These are phyloP conservation scores for Ctenodactylus gundi DNA, from an alignment of 2,113 vertebrate genomes.

Conservation along the genomic window DNA sequence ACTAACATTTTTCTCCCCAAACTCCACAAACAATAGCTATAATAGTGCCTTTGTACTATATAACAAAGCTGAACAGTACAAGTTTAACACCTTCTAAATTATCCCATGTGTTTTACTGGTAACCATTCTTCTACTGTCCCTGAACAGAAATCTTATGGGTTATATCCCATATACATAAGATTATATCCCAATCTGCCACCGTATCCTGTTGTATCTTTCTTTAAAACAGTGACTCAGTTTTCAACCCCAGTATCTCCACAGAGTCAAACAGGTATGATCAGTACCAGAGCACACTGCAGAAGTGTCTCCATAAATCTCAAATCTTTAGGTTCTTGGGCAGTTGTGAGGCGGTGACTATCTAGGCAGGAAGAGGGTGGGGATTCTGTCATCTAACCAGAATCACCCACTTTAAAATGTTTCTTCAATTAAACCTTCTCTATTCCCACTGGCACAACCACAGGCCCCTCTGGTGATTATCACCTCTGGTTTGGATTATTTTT, in stretches of 20 bases:
- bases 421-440: background rate
- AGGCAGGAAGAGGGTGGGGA: background rate
- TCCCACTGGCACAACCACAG: background rate
- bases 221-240: constrained; percentile 15
- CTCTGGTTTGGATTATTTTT: constrained; percentile 13
- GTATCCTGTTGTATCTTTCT: background rate
- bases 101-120: background rate
- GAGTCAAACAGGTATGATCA: background rate
- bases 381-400: background rate
- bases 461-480: background rate
- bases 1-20: constrained; percentile 11
- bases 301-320: background rate
- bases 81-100: background rate
- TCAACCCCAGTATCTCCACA: background rate
- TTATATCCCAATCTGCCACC: background rate
- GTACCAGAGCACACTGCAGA: background rate
- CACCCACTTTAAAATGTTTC: background rate
- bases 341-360: background rate
- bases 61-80: background rate
- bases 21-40: background rate
- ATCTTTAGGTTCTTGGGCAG: background rate
- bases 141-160: constrained; percentile 8
- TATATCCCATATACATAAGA: background rate
- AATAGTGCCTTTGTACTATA: background rate
- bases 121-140: background rate